Base-by-base conservation (phyloP, 2,888 invertebrate species). In the Dynastes grantii region DNA sequence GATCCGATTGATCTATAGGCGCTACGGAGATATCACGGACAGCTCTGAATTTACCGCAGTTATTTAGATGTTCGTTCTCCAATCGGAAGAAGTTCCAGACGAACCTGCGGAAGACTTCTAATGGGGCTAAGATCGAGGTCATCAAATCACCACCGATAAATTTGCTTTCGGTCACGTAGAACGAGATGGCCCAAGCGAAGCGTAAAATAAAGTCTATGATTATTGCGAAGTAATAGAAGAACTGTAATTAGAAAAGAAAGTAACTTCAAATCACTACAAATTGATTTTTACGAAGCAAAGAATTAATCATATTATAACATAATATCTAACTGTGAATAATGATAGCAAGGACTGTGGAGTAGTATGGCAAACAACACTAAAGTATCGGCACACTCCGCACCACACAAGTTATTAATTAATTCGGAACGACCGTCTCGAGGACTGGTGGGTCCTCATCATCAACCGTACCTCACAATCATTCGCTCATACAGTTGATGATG, bases 31-130 rank as follows among this genome's bases (percentile, higher is more conserved):
- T 96, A 87, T 96, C 96, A 68, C 96, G 90, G 0, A 97, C 96
- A 8, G 96, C 96, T 87, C 96, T 91, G 90, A 97, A 97, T 89
- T 93, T 93, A 89, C 96, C 96, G 88, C 96, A 96, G 88, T 96
- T 96, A 89, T 97, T 96, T 79, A 97, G 89, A 87, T 97, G 96
- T 86, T 96, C 96, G 88, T 97, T 96, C 89, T 96, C 96, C 83
- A 96, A 88, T 1, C 96, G 95, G 90, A 96, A 96, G 86, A 95
- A 96, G 87, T 96, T 96, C 96, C 96, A 96, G 13, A 97, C 92
- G 87, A 96, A 97, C 55, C 89, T 83, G 67, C 92, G 88, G 87
- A 94, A 93, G 1, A 94, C 93, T 89, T 94, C 94, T 55, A 94
- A 86, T 0, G 93, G 93, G 77, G 94, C 90, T 51, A 93, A 85